Conservation (phyloP, 2,113 vertebrate species). For the Oreochromis niloticus region DNA sequence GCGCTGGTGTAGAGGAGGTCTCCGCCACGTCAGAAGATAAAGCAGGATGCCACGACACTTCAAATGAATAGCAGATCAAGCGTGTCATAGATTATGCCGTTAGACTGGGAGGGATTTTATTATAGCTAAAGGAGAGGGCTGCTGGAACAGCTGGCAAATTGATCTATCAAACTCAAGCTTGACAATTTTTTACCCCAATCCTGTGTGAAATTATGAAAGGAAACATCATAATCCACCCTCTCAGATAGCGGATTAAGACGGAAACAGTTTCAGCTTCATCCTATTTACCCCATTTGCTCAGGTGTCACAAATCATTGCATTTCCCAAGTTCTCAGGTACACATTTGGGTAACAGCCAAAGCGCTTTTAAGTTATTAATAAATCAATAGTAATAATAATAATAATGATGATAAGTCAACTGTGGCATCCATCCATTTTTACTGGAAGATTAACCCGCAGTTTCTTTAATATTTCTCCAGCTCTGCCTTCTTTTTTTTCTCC, state of each 20-base stretch:
- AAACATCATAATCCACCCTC: slow-evolving; percentile 64
- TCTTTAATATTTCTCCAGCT: background rate
- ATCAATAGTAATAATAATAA: background rate
- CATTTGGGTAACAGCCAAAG: background rate
- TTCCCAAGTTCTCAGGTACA: background rate
- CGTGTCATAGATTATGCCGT: slow-evolving; percentile 62
- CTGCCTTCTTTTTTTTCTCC: background rate
- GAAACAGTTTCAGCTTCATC: slow-evolving; percentile 38
- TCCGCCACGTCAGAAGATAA: slow-evolving; percentile 46
- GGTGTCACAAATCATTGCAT: slow-evolving; percentile 11
- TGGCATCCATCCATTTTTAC: background rate
- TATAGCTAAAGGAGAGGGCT: slow-evolving; percentile 41
- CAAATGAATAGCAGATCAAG: slow-evolving; percentile 70
- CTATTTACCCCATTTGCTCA: slow-evolving; percentile 13
- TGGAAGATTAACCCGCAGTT: background rate
- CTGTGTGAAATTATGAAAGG: slow-evolving; percentile 56
- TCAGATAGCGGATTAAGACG: slow-evolving; percentile 47
- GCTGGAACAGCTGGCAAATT: slow-evolving; percentile 64
- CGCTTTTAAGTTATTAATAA: background rate
- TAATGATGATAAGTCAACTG: background rate
- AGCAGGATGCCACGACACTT: slow-evolving; percentile 64
- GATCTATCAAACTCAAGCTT: slow-evolving; percentile 69
- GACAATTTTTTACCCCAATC: slow-evolving; percentile 58
- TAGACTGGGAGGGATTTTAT: slow-evolving; percentile 63
- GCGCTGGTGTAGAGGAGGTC: slow-evolving; percentile 14